Evolutionary conservation across 2,113 vertebrate genomes (phyloP).

Genomic region (Toxotes chatareus): DNA sequence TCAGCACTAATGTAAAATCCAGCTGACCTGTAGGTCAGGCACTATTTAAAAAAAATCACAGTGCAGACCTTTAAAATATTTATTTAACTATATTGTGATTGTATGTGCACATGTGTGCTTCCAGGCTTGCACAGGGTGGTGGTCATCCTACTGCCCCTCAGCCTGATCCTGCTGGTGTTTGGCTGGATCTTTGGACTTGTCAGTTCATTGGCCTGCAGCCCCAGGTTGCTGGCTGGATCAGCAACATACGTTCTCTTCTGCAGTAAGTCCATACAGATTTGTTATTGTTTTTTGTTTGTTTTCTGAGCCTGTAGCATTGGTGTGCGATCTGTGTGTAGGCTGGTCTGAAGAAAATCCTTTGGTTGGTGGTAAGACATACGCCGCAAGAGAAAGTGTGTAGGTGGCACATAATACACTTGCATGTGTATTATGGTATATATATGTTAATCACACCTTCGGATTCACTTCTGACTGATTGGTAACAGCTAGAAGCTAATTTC

Average conservation of each 20-base stretch:
- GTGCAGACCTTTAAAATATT: neutral
- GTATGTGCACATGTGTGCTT: conserved; percentile 36
- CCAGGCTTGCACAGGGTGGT: conserved; percentile 84
- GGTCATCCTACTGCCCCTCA: conserved; percentile 84
- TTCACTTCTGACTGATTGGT: neutral
- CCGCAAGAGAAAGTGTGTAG: neutral
- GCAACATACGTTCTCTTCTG: conserved; percentile 84
- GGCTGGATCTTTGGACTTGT: conserved; percentile 86
- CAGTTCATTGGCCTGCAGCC: conserved; percentile 81
- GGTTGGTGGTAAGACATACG: neutral
- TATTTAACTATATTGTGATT: neutral
- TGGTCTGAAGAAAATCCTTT: neutral
- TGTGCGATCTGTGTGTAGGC: neutral
- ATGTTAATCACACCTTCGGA: neutral
- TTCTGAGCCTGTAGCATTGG: neutral
- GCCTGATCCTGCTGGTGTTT: conserved; percentile 83
- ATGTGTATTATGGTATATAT: neutral
- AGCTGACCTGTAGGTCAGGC: neutral
- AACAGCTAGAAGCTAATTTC: neutral
- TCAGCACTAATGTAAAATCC: conserved; percentile 11
- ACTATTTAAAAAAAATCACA: neutral
- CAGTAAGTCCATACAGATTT: conserved; percentile 78
- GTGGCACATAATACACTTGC: neutral
- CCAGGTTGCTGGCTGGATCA: conserved; percentile 75
- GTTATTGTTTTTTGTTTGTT: neutral